phyloP scores from a whole-genome alignment of 2,888 invertebrate genomes.

The Sesamia inferens region DNA sequence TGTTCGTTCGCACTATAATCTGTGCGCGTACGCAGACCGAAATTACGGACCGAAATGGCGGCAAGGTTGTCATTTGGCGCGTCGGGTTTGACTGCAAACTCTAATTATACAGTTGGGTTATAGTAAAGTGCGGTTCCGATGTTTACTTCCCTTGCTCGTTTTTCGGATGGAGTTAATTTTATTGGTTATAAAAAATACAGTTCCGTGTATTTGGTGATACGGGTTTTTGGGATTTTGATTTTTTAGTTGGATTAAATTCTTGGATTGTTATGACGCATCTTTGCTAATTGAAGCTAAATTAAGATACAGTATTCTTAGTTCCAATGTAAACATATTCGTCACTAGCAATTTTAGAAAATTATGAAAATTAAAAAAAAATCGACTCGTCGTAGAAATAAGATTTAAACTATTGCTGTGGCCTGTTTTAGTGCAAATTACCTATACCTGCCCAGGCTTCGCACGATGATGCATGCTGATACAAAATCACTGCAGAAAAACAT shows the following conservation, averaged over 20 bases:
- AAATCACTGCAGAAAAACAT: too few relatives aligned
- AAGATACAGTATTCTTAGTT: not conserved
- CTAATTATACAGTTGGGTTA: conserved; percentile 76
- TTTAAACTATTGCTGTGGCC: not conserved
- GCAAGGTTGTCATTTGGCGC: conserved; percentile 86
- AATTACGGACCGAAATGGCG: conserved; percentile 83
- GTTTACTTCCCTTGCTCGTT: conserved; percentile 69
- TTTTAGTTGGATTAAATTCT: not conserved
- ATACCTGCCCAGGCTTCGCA: too few relatives aligned
- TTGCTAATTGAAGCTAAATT: not conserved
- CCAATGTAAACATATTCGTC: not conserved
- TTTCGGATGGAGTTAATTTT: conserved; percentile 58
- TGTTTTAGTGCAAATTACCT: too few relatives aligned
- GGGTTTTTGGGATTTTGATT: conserved; percentile 2
- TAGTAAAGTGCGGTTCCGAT: conserved; percentile 77
- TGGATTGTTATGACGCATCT: conserved; percentile 16
- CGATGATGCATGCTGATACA: too few relatives aligned
- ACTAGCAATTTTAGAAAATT: too few relatives aligned
- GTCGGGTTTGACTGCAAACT: conserved; percentile 73
- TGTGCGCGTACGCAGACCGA: conserved; percentile 79
- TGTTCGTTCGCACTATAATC: conserved; percentile 84
- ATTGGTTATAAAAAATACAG: conserved; percentile 35
- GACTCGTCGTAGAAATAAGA: not conserved
- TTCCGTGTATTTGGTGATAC: conserved; percentile 48
- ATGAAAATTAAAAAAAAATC: not conserved